Base-by-base conservation (phyloP, 2,113 vertebrate species). In the Melanerpes formicivorus region DNA sequence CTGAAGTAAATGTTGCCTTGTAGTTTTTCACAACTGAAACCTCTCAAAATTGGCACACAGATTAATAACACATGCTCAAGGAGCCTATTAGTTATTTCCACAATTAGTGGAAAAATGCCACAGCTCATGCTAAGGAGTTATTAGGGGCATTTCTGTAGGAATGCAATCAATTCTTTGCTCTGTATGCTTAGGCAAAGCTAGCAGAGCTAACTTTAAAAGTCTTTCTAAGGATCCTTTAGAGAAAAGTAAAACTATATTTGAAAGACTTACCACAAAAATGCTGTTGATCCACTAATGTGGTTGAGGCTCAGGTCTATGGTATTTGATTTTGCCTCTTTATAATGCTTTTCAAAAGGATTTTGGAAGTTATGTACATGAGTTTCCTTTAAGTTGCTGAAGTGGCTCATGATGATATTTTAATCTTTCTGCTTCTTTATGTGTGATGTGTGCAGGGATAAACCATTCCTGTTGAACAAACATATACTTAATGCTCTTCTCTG, bases 61-160 rank as follows among this genome's bases (percentile, higher is more conserved):
- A 94, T 90, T 91, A 84, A 91, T 86, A 92, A 84, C 54, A 93
- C 10, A 42, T 52, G 85, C 44, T 88, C 44, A 54, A 63, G 40
- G 78, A 93, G 32, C 80, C 67, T 59, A 76, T 92, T 94, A 91
- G 50, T 96, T 93, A 78, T 87, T 92, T 80, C 72, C 30, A 65
- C 71, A 88, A 90, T 93, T 95, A 94, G 84, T 94, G 72, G 87
- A 80, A 94, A 90, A 87, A 60, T 91, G 58, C 69, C 71, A 90
- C 82, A 86, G 62, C 63, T 93, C 34, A 21, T 90, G 90, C 65
- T 83, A 75, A 89, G 70, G 81, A 92, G n/a, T 90, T 91, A 85
- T 80, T 89, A 92, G 72, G 58, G 34, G 34, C 59, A 72, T 84
- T 95, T 94, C 42, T 81, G 42, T 50, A 91, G 82, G 75, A 93